Evolutionary conservation across 2,113 vertebrate genomes (phyloP), one percentile per base, ranked within the genome.

Genomic region (Proterorhinus semilunaris): DNA sequence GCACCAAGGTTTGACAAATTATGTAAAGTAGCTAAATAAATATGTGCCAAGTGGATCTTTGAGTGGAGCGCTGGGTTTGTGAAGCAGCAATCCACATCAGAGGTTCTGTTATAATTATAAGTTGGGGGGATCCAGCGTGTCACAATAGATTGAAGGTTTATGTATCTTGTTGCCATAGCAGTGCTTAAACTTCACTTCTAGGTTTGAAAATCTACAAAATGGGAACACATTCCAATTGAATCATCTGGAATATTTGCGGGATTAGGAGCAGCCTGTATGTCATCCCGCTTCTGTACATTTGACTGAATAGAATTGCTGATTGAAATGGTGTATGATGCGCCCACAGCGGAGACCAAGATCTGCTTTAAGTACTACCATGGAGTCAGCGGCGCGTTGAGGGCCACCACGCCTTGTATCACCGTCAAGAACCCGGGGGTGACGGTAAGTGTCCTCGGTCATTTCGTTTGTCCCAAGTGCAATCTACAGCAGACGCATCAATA

Each of bases 291-390:
- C 58, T 57, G 46, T 50, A 42, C 57, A 15, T 51, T 61, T 42
- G 8, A 43, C 55, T 11, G 47, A 10, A 16, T 61, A 51, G 11
- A 59, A 27, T 54, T 45, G 9, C 4, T 8, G 58, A 61, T 47
- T 63, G n/a, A 48, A 63, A 52, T 46, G 21, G 13, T 74, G 53
- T 75, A 10, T 82, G 65, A 85, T 76, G 7, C 61, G 83, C 86
- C 49, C 50, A 52, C 91, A 99, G 98, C 94, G 49, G 98, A 99
- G 93, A 99, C 96, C 49, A 99, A 98, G 89, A 94, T 99, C 89
- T 98, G 96, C 88, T 99, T 99, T 80, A 99, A 98, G 78, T 99
- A 99, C 82, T 99, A 98, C 79, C 96, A 99, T 66, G 98, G 97
- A 69, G 93, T 98, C 63, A 99, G 96, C 65, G 97, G 98, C 83